Percentiles rank a stretch among this genome's conserved stretches.
Evolutionary conservation across 2,888 invertebrate genomes (phyloP).

Genomic region (Empis stercorea): DNA sequence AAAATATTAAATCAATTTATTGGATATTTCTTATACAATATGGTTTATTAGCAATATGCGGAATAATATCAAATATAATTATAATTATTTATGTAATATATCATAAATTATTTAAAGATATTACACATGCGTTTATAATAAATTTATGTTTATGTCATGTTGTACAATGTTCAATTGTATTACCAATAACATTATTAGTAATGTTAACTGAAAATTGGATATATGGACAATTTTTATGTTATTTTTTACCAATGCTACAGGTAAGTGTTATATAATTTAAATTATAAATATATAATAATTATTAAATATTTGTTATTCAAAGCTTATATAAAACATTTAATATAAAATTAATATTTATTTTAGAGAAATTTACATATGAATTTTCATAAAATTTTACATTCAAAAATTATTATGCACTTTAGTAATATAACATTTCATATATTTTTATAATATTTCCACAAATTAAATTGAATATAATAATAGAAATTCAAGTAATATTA

Average conservation of each 20-base stretch:
- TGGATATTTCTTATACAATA: slow-evolving; percentile 51
- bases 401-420: too few species aligned
- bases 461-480: too few species aligned
- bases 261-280: slow-evolving; percentile 31
- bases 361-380: too few species aligned
- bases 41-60: slow-evolving; percentile 42
- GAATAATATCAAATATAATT: slow-evolving; percentile 44
- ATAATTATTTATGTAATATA: slow-evolving; percentile 43
- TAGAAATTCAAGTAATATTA: too few species aligned
- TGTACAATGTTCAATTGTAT: slow-evolving; percentile 50
- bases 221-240: slow-evolving; percentile 57
- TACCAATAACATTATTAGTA: slow-evolving; percentile 54
- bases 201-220: slow-evolving; percentile 60
- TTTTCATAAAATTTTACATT: too few species aligned
- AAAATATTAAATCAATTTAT: slow-evolving; percentile 43
- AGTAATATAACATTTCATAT: too few species aligned
- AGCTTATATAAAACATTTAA: too few species aligned
- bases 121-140: slow-evolving; percentile 50
- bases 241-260: slow-evolving; percentile 60
- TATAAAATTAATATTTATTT: too few species aligned
- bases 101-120: slow-evolving; percentile 44
- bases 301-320: too few species aligned
- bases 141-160: slow-evolving; percentile 54
- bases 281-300: too few species aligned
- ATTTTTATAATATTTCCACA: too few species aligned